Evolutionary conservation across 1,140 invertebrate species (phyloP).

Genomic region (Heliconius melpomene): DNA sequence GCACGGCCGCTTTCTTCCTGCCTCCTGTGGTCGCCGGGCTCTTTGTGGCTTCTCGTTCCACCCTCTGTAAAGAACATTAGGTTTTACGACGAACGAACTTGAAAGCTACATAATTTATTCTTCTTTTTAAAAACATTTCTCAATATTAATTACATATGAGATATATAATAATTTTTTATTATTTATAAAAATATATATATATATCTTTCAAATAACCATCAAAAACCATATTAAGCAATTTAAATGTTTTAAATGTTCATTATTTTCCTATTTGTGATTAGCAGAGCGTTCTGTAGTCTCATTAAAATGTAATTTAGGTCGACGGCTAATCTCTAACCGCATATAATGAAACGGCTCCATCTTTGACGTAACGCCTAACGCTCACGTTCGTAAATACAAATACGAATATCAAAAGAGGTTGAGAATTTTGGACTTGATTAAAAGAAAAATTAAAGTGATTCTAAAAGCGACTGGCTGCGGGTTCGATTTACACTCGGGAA

Average conservation of each 20-base stretch:
- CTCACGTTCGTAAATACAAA: conserved; percentile 1
- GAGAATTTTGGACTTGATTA: not conserved
- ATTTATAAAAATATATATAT: too few relatives aligned
- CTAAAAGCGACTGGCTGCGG: too few relatives aligned
- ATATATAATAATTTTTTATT: too few relatives aligned
- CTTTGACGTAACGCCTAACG: conserved; percentile 28
- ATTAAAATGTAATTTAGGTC: conserved; percentile 66
- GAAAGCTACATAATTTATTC: not conserved
- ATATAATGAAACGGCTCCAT: conserved; percentile 28
- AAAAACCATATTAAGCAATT: not conserved
- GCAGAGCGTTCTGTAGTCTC: conserved; percentile 45
- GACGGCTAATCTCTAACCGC: conserved; percentile 45
- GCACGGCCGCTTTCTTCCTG: conserved; percentile 67
- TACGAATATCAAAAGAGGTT: not conserved
- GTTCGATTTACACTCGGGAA: too few relatives aligned
- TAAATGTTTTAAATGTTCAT: conserved; percentile 23
- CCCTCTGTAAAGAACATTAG: conserved; percentile 59
- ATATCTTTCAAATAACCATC: not conserved
- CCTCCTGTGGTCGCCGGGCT: conserved; percentile 73
- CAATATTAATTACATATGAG: not conserved
- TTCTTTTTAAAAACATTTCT: not conserved
- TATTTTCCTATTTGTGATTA: conserved; percentile 38
- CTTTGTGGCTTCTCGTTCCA: conserved; percentile 71
- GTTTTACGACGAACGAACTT: conserved; percentile 3
- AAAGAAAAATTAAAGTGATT: too few relatives aligned